Evolutionary conservation across 2,797 vertebrate genomes (phyloP).

Genomic region (Antennarius maculatus): DNA sequence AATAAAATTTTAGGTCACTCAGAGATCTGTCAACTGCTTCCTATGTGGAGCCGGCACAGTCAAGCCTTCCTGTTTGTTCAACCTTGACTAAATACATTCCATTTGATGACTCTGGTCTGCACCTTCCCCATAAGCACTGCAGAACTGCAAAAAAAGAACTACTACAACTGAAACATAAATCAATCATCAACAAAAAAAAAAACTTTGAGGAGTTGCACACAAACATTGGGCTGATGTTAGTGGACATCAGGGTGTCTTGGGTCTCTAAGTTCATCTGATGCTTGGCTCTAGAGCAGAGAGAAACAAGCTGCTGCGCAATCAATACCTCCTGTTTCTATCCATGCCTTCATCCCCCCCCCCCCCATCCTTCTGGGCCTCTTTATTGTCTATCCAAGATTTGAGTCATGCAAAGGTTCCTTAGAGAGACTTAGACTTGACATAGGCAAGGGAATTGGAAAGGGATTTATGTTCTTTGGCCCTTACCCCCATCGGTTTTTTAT

Average conservation of each 20-base stretch:
- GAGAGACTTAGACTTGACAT: constrained; percentile 33
- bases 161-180: constrained; percentile 25
- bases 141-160: not conserved
- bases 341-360: constrained; percentile 60
- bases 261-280: constrained; percentile 44
- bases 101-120: not conserved
- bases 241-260: constrained; percentile 30
- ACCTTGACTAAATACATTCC: not conserved
- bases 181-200: constrained; percentile 33
- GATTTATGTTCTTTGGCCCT: constrained; percentile 51
- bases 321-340: constrained; percentile 49
- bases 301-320: constrained; percentile 53
- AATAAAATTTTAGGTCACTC: too few relatives aligned
- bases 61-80: too few relatives aligned
- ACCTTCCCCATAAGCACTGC: constrained; percentile 4
- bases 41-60: too few relatives aligned
- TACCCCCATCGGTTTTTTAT: constrained; percentile 34
- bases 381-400: constrained; percentile 42
- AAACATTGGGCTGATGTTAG: constrained; percentile 6
- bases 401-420: constrained; percentile 54
- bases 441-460: constrained; percentile 45
- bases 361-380: constrained; percentile 44
- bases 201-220: constrained; percentile 23
- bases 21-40: too few relatives aligned
- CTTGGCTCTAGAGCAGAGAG: constrained; percentile 52